These are phyloP conservation scores for Tricholaema leucomelas DNA, from an alignment of 2,113 vertebrate species.

Conservation along the genomic window DNA sequence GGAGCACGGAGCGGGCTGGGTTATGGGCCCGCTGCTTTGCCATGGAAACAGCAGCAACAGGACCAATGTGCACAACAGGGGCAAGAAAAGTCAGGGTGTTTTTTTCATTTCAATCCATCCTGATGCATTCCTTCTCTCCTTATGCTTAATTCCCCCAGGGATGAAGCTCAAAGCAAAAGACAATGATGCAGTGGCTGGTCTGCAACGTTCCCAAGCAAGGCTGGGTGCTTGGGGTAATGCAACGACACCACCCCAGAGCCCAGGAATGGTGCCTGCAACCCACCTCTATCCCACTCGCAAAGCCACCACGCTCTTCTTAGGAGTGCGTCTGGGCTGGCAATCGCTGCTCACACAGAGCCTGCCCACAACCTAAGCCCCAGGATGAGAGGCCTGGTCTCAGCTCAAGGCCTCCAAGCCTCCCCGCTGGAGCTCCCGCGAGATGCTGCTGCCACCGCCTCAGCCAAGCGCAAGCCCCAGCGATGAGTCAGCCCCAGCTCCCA, in stretches of 20 bases:
- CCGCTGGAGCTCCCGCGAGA: background rate
- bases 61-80: background rate
- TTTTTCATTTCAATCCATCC: background rate
- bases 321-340: background rate
- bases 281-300: background rate
- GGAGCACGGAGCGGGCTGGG: constrained; percentile 4
- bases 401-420: background rate
- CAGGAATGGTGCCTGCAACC: accelerated
- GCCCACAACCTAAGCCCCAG: background rate
- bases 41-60: constrained; percentile 41
- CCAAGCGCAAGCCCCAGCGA: background rate
- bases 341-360: accelerated
- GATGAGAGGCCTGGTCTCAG: accelerated
- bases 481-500: constrained; percentile 28
- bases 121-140: background rate
- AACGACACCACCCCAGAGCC: background rate
- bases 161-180: background rate
- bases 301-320: accelerated
- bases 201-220: background rate
- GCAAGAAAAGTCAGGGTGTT: background rate
- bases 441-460: background rate
- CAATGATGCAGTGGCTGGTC: accelerated
- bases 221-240: background rate
- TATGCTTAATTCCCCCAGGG: background rate
- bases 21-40: constrained; percentile 46